Base-by-base conservation (phyloP, 2,113 vertebrate species). In the Damaliscus lunatus region DNA sequence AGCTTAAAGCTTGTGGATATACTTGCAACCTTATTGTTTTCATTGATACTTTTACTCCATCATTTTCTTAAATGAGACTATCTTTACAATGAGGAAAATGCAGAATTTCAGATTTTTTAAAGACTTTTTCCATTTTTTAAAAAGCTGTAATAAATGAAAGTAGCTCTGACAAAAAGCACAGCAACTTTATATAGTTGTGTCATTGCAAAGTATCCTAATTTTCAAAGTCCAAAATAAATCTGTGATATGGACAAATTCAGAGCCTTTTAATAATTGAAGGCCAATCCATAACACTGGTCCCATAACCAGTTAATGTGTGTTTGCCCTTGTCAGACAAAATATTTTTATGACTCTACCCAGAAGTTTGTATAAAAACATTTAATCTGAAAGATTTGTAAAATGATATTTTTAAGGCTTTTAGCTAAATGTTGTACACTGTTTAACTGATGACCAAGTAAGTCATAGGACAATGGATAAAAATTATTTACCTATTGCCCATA, bases 51-150 rank as follows among this genome's bases (percentile, higher is more conserved):
- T 43, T 48, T 86, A 93, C 83, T 88, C 36, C 55, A 78, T 89
- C 46, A 25, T 74, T 91, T 93, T 85, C 86, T 96, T 23, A 60
- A 94, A 88, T 64, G 53, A 95, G 92, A 27, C 21, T 21, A 2
- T 96, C 17, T 92, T 90, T 93, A 23, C 55, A 95, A 17, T 78
- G 31, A 89, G 36, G n/a, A 52, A 91, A 96, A 90, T 90, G 53
- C 0, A 77, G 14, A 60, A 46, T 95, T 90, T 90, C 21, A 77
- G 74, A 36, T 67, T 90, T 95, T 74, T 36, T 40, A 6, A 50
- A 67, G 12, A 50, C 8, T 43, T 96, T 96, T 46, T 33, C 55
- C 17, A 62, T 2, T 50, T 19, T 29, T 85, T 88, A 62, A 55
- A 83, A 83, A 55, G 4, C 29, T 67, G 0, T 90, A 81, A 60